phyloP scores from a whole-genome alignment of 37 sponge, comb jelly and placozoan genomes.

The Dysidea cf. avara region DNA sequence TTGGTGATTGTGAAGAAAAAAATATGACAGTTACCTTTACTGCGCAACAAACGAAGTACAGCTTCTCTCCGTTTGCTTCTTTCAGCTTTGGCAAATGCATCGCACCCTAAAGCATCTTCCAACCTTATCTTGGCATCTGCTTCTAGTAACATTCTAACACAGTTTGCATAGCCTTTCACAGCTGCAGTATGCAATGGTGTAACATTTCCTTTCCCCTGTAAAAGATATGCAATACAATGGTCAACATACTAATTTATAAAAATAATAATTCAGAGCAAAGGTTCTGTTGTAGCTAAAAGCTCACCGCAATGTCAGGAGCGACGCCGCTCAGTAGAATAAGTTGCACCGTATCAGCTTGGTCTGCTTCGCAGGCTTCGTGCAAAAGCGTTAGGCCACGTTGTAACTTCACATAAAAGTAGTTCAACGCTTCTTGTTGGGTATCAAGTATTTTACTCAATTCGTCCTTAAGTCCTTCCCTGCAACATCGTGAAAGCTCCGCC shows the following conservation, averaged over 20 bases:
- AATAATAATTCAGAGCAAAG: too few relatives aligned
- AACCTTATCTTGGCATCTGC: conserved; percentile 53
- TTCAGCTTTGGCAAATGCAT: conserved; percentile 58
- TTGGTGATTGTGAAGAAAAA: too few relatives aligned
- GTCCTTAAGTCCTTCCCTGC: conserved; percentile 52
- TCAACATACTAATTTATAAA: too few relatives aligned
- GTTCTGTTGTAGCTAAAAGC: too few relatives aligned
- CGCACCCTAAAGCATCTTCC: conserved; percentile 52
- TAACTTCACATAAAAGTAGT: conserved; percentile 13
- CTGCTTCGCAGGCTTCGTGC: conserved; percentile 80
- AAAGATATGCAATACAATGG: too few relatives aligned
- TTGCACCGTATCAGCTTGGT: conserved; percentile 68
- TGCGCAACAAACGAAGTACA: conserved; percentile 48
- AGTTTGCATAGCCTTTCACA: conserved; percentile 49
- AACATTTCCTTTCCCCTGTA: conserved; percentile 32
- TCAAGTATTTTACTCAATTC: conserved; percentile 30
- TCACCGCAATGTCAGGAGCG: conserved; percentile 33
- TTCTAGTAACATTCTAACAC: conserved; percentile 56
- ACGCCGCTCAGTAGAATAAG: conserved; percentile 54
- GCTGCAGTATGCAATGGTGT: conserved; percentile 73
- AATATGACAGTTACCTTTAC: conserved; percentile 81
- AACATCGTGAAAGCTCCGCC: conserved; percentile 47
- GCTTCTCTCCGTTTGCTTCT: conserved; percentile 60
- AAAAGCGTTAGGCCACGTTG: conserved; percentile 55
- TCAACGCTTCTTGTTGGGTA: conserved; percentile 32